Base-by-base conservation (phyloP, 2,113 vertebrate species). In the Petaurus breviceps region DNA sequence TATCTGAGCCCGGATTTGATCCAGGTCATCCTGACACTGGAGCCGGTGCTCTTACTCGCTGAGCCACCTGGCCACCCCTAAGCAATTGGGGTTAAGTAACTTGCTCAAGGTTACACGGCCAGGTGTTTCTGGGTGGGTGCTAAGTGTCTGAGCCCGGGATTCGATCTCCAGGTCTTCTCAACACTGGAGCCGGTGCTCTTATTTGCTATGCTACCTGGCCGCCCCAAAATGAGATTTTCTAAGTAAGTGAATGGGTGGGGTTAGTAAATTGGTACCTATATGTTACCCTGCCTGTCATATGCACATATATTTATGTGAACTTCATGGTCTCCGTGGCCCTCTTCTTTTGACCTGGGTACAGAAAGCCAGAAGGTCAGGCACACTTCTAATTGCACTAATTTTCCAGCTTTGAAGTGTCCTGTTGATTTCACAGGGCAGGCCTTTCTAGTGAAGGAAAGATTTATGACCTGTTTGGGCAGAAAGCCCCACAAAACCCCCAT, bases 401-500 rank as follows among this genome's bases (percentile, higher is more conserved):
- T 90, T 0, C 0, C 93, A 77, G 50, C 92, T 93, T 90, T 52
- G 91, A 96, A 90, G 43, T 91, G 77, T 61, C 22, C 46, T 94
- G 51, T 55, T 92, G 24, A 94, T 19, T 92, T 95, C 49, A 3
- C 28, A 90, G 47, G 96, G 91, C 92, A 95, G 7, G 37, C 49
- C 52, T 97, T 95, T 91, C 91, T 94, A 53, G 77, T 46, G 57
- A n/a, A 93, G 3, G 92, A 92, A 94, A 96, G 92, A 94, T 90
- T 93, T 84, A 95, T 95, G 96, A 96, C 90, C 92, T 91, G 68
- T 93, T 95, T 92, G 68, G 10, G 3, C 37, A 12, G 89, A 94
- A 97, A 89, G 2, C 31, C 51, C 89, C 54, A 89, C 96, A 95
- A 90, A 97, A 95, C 51, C 95, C 77, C 95, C 95, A 94, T 52